Evolutionary conservation across 2,888 invertebrate species (phyloP), one percentile per base, ranked within the genome.

Genomic region (Lymantria dispar): DNA sequence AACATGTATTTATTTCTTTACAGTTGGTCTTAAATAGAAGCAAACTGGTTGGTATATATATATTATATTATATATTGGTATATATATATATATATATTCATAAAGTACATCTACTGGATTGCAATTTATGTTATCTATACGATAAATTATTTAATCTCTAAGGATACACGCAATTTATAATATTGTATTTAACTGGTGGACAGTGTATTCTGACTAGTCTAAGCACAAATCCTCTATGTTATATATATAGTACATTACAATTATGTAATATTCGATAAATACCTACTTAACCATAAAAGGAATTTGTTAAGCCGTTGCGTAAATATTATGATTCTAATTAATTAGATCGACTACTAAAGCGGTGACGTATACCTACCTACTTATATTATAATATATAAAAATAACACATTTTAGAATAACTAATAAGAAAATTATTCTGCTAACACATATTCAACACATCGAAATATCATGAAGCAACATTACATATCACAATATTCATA

Each of bases 261-360:
- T 53, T 45, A 53, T 52, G 38, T 47, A 56, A 45, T 49, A 60
- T 54, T 54, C 52, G 48, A 67, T 54, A 53, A 58, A 54, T 49
- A 57, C 44, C 53, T 55, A 54, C 30, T 41, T 8, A 15, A 33
- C 33, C 33, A 33, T 31, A 45, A 54, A 56, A 30, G n/a, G 46
- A 56, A 64, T 52, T 46, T 43, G 31, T 40, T 38, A 66, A 68
- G 65, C 61, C 30, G 40, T 57, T 68, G 54, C 58, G 52, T 31
- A 50, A 54, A 48, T 50, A 31, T 52, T 53, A 56, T 55, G 59
- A 43, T 53, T 58, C 49, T 59, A 50, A 51, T 8, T 5, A 15
- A 47, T 47, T 54, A 64, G 36, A 12, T 58, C 62, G 64, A 67
- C 64, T 59, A 54, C 22, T 22, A 48, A 68, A 68, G 68, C 68